Evolutionary conservation across 2,888 invertebrate species (phyloP).

Genomic region (Xylota segnis): DNA sequence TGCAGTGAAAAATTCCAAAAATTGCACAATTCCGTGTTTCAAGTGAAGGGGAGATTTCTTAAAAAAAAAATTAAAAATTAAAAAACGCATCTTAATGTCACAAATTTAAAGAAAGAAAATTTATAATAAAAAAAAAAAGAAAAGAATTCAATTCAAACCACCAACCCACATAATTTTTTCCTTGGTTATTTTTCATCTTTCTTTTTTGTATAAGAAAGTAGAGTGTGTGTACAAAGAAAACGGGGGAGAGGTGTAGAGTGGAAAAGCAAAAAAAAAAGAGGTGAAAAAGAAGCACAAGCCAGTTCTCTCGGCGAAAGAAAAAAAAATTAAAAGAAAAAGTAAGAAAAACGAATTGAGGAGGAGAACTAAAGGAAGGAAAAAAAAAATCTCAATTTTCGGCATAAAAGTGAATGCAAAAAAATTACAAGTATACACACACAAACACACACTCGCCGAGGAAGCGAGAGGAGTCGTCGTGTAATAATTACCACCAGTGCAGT

Average conservation of each 20-base stretch:
- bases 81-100: conserved; percentile 43
- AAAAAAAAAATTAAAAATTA: too few species aligned
- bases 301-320: conserved; percentile 40
- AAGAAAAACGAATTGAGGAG: conserved; percentile 44
- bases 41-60: background rate
- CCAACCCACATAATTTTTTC: conserved; percentile 73
- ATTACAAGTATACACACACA: conserved; percentile 46
- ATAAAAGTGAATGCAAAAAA: conserved; percentile 76
- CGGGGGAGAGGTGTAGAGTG: conserved; percentile 50
- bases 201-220: conserved; percentile 58
- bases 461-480: conserved; percentile 37
- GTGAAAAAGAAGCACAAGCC: conserved; percentile 63
- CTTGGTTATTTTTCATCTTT: conserved; percentile 54
- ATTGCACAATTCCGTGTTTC: conserved; percentile 43
- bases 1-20: conserved; percentile 22
- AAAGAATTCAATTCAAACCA: conserved; percentile 52
- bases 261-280: conserved; percentile 61
- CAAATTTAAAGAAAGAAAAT: conserved; percentile 29
- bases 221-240: conserved; percentile 63
- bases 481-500: conserved; percentile 55
- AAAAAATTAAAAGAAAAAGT: conserved; percentile 33
- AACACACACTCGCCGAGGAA: conserved; percentile 14
- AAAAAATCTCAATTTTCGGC: conserved; percentile 61
- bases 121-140: conserved; percentile 29
- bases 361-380: conserved; percentile 12